Evolutionary conservation across 2,888 invertebrate species (phyloP).

Genomic region (Macrophya alboannulata): DNA sequence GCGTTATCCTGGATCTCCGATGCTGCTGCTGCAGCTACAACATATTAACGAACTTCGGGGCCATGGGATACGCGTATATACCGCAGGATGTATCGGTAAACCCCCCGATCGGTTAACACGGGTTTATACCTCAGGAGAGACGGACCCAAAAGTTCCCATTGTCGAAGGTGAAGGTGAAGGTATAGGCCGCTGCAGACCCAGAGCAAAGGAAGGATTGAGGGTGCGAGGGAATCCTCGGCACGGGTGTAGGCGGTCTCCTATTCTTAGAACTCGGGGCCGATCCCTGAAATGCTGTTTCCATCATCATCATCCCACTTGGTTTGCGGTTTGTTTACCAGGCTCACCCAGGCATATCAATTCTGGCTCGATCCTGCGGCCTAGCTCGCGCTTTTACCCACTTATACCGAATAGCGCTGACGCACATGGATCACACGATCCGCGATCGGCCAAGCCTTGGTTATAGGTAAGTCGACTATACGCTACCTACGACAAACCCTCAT

Average conservation of each 20-base stretch:
- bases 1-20: background rate
- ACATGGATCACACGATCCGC: background rate
- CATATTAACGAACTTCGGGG: conserved; percentile 20
- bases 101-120: background rate
- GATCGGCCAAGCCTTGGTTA: no score
- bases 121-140: background rate
- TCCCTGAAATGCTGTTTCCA: conserved; percentile 49
- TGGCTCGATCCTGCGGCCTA: background rate
- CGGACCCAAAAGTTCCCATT: background rate
- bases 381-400: background rate
- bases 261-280: conserved; percentile 36
- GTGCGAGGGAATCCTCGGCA: background rate
- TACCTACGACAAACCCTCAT: background rate
- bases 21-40: background rate
- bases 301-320: conserved; percentile 36
- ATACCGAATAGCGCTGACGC: conserved; percentile 10
- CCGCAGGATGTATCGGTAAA: background rate
- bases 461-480: no score
- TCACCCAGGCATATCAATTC: conserved; percentile 45
- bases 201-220: background rate
- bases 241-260: conserved; percentile 30
- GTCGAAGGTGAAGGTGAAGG: background rate
- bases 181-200: background rate
- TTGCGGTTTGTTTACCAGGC: conserved; percentile 44
- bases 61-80: background rate